Conservation (phyloP, 2,888 invertebrate genomes). For the Sepioteuthis lessoniana region DNA sequence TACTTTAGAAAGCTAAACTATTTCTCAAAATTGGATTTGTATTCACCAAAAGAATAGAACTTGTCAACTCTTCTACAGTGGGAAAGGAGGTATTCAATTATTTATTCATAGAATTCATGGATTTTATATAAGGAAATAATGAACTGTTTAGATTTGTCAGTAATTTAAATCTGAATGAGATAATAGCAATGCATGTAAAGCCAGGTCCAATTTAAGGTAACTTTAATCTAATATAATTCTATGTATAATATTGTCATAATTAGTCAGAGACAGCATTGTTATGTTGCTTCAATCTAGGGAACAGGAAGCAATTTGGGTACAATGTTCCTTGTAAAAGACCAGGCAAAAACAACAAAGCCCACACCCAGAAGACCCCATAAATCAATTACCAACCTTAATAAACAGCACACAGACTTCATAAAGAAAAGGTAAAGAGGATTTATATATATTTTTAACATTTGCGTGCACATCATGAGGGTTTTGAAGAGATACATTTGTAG, state of each 20-base stretch:
- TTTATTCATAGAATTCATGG: neutral
- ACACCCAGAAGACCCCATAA: neutral
- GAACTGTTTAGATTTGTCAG: neutral
- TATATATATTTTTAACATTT: conserved; percentile 45
- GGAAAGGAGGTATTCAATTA: neutral
- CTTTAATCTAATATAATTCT: neutral
- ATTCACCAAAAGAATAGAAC: neutral
- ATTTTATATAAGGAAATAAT: neutral
- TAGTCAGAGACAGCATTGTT: neutral
- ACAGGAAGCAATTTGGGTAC: conserved; percentile 37
- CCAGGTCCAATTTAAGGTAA: neutral
- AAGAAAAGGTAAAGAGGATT: conserved; percentile 14
- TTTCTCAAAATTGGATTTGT: neutral
- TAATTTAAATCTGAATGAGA: neutral
- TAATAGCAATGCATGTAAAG: neutral
- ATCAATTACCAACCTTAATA: neutral
- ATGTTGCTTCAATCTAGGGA: conserved; percentile 39
- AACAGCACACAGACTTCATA: neutral
- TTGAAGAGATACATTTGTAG: conserved; percentile 42
- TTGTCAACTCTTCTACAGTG: neutral
- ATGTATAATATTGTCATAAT: conserved; percentile 14
- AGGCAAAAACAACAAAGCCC: neutral
- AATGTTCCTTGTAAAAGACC: conserved; percentile 37
- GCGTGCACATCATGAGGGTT: conserved; percentile 14
- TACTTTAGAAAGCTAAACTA: neutral